These are phyloP conservation scores for Ciconia stormi DNA, from an alignment of 2,113 vertebrate species.

Conservation along the genomic window DNA sequence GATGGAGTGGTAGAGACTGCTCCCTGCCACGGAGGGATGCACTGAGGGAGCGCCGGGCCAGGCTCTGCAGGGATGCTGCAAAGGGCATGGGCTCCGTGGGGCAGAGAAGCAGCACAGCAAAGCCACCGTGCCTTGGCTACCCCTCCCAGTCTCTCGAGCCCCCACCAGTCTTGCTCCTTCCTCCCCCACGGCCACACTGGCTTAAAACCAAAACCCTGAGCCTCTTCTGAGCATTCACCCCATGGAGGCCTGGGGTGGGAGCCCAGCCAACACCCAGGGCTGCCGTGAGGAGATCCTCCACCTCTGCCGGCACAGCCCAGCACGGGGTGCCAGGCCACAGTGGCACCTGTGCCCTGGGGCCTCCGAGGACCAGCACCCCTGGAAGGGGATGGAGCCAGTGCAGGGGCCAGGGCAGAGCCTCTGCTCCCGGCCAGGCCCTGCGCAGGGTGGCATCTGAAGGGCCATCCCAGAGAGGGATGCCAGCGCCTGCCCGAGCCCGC, in stretches of 20 bases:
- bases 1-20: neutral
- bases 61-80: neutral
- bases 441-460: neutral
- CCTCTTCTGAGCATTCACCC: neutral
- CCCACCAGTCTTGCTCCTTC: neutral
- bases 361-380: neutral
- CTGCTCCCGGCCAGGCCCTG: accelerated
- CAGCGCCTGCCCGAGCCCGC: accelerated
- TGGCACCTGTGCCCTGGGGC: accelerated
- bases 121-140: neutral
- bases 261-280: neutral
- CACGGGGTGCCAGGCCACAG: neutral
- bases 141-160: neutral
- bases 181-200: neutral
- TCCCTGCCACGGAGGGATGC: neutral
- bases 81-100: neutral
- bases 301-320: neutral
- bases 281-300: neutral
- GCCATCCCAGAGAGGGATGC: neutral
- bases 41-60: accelerated
- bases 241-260: neutral
- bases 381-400: neutral
- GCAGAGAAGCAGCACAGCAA: neutral
- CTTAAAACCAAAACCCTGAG: neutral
- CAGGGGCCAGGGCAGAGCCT: neutral